Evolutionary conservation across 1,140 invertebrate species (phyloP).

Genomic region (Halictus rubicundus): DNA sequence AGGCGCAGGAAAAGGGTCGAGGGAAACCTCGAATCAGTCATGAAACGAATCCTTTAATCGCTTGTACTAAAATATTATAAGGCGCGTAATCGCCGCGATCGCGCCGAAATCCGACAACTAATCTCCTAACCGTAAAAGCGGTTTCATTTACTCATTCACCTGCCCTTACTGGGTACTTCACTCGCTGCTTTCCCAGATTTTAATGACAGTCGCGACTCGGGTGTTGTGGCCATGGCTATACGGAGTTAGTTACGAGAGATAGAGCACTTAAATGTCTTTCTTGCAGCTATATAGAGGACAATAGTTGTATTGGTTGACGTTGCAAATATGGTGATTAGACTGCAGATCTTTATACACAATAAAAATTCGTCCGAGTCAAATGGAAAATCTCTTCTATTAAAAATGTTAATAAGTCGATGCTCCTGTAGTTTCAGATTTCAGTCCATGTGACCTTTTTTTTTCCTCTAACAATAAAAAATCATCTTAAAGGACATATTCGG

Average conservation of each 20-base stretch:
- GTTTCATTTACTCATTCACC: slow-evolving; percentile 62
- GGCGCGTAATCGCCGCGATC: slow-evolving; percentile 61
- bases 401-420: too few species aligned
- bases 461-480: too few species aligned
- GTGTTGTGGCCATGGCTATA: neutral
- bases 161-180: slow-evolving; percentile 37
- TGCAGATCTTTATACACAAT: too few species aligned
- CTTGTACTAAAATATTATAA: slow-evolving; percentile 67
- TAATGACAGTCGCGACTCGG: slow-evolving; percentile 37
- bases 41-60: slow-evolving; percentile 67
- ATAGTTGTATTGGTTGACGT: too few species aligned
- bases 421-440: too few species aligned
- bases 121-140: slow-evolving; percentile 65
- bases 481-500: too few species aligned
- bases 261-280: too few species aligned
- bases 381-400: too few species aligned
- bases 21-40: slow-evolving; percentile 44
- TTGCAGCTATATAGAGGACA: too few species aligned
- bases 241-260: neutral
- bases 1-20: neutral
- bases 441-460: too few species aligned
- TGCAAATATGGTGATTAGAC: too few species aligned
- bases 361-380: too few species aligned
- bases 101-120: slow-evolving; percentile 61
- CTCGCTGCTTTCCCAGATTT: slow-evolving; percentile 51